Evolutionary conservation across 2,888 invertebrate species (phyloP).

Genomic region (Macrostomum cliftonense): DNA sequence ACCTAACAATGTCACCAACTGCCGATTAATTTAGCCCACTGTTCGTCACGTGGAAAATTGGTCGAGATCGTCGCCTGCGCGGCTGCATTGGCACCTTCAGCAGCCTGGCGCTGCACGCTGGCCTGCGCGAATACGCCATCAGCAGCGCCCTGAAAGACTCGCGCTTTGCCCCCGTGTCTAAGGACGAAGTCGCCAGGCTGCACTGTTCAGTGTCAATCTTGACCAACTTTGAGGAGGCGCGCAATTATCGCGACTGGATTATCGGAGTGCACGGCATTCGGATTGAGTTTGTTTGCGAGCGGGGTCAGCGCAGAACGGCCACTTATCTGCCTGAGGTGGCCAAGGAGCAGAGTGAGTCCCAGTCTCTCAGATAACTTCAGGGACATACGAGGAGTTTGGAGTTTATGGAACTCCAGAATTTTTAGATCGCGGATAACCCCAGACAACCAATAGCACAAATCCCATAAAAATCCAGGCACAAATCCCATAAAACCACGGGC

Average conservation of each 20-base stretch:
- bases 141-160: conserved; percentile 93
- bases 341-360: conserved; percentile 71
- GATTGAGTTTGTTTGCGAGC: conserved; percentile 86
- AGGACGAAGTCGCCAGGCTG: conserved; percentile 74
- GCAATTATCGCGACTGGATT: conserved; percentile 88
- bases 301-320: conserved; percentile 74
- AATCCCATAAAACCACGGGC: no score
- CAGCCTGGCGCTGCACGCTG: conserved; percentile 78
- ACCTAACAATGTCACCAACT: background rate
- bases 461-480: conserved; percentile 11
- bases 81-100: conserved; percentile 98
- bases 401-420: no score
- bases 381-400: no score
- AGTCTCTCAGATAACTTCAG: background rate
- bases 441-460: background rate
- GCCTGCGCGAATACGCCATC: conserved; percentile 82
- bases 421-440: no score
- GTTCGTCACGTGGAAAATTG: conserved; percentile 98
- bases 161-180: conserved; percentile 77
- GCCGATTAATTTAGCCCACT: conserved; percentile 46
- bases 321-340: conserved; percentile 97
- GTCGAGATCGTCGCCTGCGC: conserved; percentile 73
- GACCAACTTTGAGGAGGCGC: conserved; percentile 82
- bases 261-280: conserved; percentile 81
- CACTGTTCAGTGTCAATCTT: conserved; percentile 88